Percentiles rank a stretch among this genome's conserved stretches.
These are phyloP conservation scores for Mionectes macconnelli DNA, from an alignment of 2,113 vertebrate genomes.

Conservation along the genomic window DNA sequence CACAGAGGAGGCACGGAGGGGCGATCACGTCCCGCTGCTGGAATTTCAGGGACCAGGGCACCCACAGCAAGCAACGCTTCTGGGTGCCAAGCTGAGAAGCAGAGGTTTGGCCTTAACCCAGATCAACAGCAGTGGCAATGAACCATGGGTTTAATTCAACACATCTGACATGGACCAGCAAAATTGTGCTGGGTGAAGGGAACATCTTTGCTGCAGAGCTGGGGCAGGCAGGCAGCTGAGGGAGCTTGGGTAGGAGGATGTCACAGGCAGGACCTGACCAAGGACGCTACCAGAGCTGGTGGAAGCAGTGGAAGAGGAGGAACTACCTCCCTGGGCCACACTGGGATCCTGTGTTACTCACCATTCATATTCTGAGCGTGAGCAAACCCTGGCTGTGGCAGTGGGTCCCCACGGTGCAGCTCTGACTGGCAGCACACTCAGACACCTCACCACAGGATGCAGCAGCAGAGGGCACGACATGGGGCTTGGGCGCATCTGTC, in stretches of 20 bases:
- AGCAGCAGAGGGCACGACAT: background rate
- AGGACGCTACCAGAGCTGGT: background rate
- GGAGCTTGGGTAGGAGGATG: background rate
- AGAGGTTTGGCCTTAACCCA: background rate
- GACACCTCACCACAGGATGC: background rate
- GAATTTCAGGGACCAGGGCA: background rate
- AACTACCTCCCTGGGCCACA: accelerated
- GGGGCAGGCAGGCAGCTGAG: background rate
- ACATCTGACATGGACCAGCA: accelerated
- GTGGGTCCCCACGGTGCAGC: accelerated
- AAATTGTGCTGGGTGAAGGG: background rate
- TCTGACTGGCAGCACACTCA: accelerated
- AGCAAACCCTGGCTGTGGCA: background rate
- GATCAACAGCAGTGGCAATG: accelerated
- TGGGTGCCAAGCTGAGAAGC: background rate
- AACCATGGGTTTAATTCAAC: background rate
- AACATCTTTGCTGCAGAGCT: background rate
- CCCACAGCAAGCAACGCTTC: background rate
- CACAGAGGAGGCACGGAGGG: background rate
- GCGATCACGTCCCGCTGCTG: accelerated
- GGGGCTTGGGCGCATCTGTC: background rate
- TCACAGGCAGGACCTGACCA: background rate
- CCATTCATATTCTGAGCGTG: accelerated
- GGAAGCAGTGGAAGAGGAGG: background rate
- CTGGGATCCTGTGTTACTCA: background rate